These are phyloP conservation scores for Brachionus koreanus DNA, from an alignment of 1,140 invertebrate species.

Conservation along the genomic window DNA sequence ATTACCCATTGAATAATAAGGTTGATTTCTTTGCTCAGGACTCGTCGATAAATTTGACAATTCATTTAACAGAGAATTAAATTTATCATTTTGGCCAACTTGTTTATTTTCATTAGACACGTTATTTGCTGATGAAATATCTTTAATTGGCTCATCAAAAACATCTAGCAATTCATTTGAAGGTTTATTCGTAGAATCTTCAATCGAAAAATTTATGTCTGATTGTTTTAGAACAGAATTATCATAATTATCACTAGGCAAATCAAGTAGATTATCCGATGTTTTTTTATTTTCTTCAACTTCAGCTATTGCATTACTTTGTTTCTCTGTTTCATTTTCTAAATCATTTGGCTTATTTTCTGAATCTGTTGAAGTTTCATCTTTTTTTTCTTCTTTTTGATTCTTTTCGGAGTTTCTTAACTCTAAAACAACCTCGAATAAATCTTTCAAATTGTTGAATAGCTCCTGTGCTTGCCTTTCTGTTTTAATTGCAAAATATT, in stretches of 20 bases:
- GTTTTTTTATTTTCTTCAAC: background rate
- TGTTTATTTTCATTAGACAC: background rate
- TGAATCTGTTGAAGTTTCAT: background rate
- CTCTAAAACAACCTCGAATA: constrained; percentile 25
- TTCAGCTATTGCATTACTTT: background rate
- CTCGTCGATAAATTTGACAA: background rate
- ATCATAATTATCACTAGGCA: background rate
- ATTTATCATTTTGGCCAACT: background rate
- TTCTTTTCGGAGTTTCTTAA: background rate
- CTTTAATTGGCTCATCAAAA: background rate
- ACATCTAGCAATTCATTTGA: background rate
- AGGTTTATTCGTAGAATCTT: background rate
- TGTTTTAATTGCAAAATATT: constrained; percentile 45
- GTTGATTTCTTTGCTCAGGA: background rate
- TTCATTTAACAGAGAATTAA: background rate
- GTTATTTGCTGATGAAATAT: background rate
- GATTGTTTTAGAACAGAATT: background rate
- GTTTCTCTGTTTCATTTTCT: background rate
- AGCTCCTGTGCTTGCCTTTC: constrained; percentile 18
- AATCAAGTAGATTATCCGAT: constrained; percentile 2
- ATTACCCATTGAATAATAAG: background rate
- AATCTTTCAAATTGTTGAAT: constrained; percentile 41
- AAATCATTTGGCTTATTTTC: background rate
- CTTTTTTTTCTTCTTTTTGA: background rate
- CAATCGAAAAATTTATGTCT: background rate